Percentiles rank a stretch among this genome's conserved stretches.
These are phyloP conservation scores for Echinops telfairi DNA, from an alignment of 2,113 vertebrate species.

Conservation along the genomic window DNA sequence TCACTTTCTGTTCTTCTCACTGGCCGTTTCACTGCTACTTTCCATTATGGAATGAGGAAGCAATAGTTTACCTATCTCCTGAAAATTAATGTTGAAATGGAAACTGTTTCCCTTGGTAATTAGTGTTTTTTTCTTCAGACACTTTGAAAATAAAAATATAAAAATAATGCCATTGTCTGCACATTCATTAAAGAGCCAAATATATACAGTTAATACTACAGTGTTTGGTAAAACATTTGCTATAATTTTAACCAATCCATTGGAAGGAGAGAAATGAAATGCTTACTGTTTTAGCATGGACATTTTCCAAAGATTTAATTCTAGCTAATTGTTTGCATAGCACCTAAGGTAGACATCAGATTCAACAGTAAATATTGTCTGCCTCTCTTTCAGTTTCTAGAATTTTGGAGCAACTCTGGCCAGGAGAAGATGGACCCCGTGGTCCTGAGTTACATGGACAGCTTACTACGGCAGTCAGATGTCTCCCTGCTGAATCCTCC, in stretches of 20 bases:
- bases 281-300: slow-evolving; percentile 51
- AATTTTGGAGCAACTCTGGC: slow-evolving; percentile 2
- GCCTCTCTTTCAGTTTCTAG: slow-evolving; percentile 74
- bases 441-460: slow-evolving; percentile 97
- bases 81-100: slow-evolving; percentile 63
- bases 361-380: slow-evolving; percentile 57
- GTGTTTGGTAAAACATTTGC: slow-evolving; percentile 41
- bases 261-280: slow-evolving; percentile 37
- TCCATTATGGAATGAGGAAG: slow-evolving; percentile 63
- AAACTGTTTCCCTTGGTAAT: slow-evolving; percentile 61
- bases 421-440: slow-evolving; percentile 93
- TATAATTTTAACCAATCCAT: slow-evolving; percentile 49
- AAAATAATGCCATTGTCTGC: slow-evolving; percentile 63
- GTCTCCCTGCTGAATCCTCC: slow-evolving; percentile 94
- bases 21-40: slow-evolving; percentile 51
- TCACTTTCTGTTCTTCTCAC: slow-evolving; percentile 65
- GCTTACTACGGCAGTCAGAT: slow-evolving; percentile 94
- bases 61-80: slow-evolving; percentile 71
- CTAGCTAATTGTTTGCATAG: slow-evolving; percentile 34
- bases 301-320: slow-evolving; percentile 52
- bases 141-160: slow-evolving; percentile 50
- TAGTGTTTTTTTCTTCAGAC: slow-evolving; percentile 63
- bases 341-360: not conserved
- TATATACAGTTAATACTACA: slow-evolving; percentile 28
- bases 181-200: slow-evolving; percentile 43